These are phyloP conservation scores for Ptyas mucosa DNA, from an alignment of 2,113 vertebrate genomes.

Conservation along the genomic window DNA sequence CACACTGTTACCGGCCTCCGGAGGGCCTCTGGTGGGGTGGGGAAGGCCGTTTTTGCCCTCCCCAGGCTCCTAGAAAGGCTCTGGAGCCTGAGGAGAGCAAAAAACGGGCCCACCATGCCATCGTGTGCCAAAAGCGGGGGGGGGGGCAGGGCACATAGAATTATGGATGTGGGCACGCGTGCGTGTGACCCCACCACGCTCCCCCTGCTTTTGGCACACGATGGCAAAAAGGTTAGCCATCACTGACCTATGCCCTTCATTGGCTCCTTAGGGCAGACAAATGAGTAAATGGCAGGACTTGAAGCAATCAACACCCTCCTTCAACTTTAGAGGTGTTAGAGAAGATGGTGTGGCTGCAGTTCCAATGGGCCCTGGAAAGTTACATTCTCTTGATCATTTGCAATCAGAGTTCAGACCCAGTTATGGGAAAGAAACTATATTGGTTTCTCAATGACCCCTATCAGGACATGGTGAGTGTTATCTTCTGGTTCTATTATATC, in stretches of 20 bases:
- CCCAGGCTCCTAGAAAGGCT: too few species aligned
- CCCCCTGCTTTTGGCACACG: too few species aligned
- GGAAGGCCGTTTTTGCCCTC: too few species aligned
- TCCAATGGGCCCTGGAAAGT: background rate
- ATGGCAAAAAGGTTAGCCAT: too few species aligned
- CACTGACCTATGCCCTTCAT: background rate
- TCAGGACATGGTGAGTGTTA: background rate
- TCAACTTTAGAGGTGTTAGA: background rate
- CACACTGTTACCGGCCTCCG: too few species aligned
- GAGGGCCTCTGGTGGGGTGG: too few species aligned
- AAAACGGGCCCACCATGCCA: too few species aligned
- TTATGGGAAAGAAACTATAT: background rate
- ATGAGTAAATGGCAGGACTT: background rate
- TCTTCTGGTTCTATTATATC: background rate
- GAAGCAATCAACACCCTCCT: background rate
- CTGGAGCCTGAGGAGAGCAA: too few species aligned
- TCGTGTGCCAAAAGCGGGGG: too few species aligned
- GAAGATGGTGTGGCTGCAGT: background rate
- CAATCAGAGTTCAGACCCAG: background rate
- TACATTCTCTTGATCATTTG: background rate
- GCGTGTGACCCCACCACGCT: too few species aligned
- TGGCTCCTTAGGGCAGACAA: background rate
- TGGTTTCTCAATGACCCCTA: background rate
- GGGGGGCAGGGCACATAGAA: too few species aligned
- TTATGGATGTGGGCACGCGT: too few species aligned